Conservation (phyloP, 2,113 vertebrate species). For the Phycodurus eques region DNA sequence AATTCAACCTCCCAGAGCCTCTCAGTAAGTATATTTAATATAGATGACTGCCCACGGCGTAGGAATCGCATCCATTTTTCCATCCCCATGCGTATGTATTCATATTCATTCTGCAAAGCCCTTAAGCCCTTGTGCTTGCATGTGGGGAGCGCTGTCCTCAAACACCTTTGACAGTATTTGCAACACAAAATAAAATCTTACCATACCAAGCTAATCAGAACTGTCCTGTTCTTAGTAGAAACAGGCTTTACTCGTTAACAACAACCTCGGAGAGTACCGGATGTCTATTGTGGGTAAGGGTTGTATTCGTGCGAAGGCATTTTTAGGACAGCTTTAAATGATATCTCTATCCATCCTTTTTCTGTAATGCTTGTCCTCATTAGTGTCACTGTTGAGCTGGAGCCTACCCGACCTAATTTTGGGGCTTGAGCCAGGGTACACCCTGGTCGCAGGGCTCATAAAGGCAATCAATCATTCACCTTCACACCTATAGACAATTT, state of each 20-base stretch:
- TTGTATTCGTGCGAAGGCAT: neutral
- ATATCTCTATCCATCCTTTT: neutral
- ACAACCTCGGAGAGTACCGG: neutral
- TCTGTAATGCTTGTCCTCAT: neutral
- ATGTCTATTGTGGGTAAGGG: neutral
- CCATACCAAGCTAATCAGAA: neutral
- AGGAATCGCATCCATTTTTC: neutral
- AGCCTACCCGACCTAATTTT: no score
- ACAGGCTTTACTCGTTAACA: neutral
- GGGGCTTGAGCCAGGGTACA: no score
- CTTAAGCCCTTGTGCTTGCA: neutral
- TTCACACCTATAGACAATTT: no score
- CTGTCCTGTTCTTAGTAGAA: neutral
- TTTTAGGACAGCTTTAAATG: neutral
- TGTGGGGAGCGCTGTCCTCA: neutral
- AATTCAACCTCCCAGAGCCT: neutral
- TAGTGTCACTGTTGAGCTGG: neutral
- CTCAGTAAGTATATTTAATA: neutral
- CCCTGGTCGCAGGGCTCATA: no score
- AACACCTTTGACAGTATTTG: neutral
- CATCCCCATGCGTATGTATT: neutral
- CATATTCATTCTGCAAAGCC: slow-evolving; percentile 1
- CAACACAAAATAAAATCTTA: neutral
- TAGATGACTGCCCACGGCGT: neutral
- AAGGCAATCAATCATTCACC: no score